Percentiles rank a stretch among this genome's conserved stretches.
Conservation (phyloP, 2,797 vertebrate genomes). For the Psittacula derbiana region DNA sequence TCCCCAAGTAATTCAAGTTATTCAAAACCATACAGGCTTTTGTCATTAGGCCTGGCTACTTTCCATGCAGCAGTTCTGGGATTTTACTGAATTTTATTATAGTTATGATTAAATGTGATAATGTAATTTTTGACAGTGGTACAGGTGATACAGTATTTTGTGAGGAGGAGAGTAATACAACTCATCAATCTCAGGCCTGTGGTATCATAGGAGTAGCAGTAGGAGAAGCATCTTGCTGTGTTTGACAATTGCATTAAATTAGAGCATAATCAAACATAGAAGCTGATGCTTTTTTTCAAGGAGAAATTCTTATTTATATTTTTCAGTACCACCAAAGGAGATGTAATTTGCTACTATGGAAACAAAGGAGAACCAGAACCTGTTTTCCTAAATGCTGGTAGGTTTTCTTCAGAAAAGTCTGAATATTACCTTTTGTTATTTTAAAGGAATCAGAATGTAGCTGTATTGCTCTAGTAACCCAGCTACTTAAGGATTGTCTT, state of each 20-base stretch:
- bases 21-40: not conserved
- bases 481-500: not conserved
- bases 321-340: constrained; percentile 87
- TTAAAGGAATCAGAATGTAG: not conserved
- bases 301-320: constrained; percentile 51
- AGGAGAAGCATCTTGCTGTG: constrained; percentile 10
- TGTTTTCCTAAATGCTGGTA: constrained; percentile 87
- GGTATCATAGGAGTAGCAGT: not conserved
- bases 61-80: not conserved
- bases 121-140: not conserved
- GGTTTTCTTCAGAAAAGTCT: constrained; percentile 43
- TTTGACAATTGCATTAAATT: constrained; percentile 22
- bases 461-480: not conserved
- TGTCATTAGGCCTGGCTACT: not conserved
- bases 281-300: constrained; percentile 36
- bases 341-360: constrained; percentile 97
- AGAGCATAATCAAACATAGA: constrained; percentile 30
- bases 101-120: not conserved
- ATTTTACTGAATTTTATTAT: not conserved
- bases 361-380: constrained; percentile 91
- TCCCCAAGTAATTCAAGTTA: not conserved
- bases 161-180: not conserved
- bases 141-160: not conserved
- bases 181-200: not conserved
- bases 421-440: not conserved